These are phyloP conservation scores for Whitmania pigra DNA, from an alignment of 1,140 invertebrate genomes.

Conservation along the genomic window DNA sequence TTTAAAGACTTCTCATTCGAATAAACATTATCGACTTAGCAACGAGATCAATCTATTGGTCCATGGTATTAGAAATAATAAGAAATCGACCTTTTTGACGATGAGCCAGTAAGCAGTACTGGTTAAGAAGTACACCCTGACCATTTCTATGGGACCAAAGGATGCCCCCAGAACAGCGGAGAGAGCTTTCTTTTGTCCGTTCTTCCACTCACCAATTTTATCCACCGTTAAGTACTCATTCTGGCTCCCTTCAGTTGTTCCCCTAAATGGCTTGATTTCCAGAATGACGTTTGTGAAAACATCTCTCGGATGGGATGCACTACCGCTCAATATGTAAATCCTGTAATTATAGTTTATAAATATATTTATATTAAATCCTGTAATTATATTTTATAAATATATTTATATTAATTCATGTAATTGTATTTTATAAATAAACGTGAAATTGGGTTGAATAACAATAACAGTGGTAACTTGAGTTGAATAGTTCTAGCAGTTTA, in stretches of 20 bases:
- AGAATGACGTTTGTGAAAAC: background rate
- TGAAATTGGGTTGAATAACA: background rate
- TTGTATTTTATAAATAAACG: background rate
- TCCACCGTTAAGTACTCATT: background rate
- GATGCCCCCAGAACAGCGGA: background rate
- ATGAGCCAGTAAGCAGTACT: background rate
- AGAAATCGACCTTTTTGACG: conserved; percentile 1
- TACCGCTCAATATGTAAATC: too few relatives aligned
- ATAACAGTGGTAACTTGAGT: background rate
- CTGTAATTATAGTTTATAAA: too few relatives aligned
- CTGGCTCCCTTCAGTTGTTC: background rate
- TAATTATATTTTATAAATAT: too few relatives aligned
- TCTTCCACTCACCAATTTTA: background rate
- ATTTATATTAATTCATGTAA: too few relatives aligned
- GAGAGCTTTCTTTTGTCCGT: background rate
- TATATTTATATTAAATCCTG: too few relatives aligned
- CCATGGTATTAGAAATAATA: background rate
- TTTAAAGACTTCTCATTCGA: too few relatives aligned
- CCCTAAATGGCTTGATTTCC: background rate
- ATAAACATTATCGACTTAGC: too few relatives aligned
- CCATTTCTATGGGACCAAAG: background rate
- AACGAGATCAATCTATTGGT: too few relatives aligned
- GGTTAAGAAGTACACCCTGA: background rate
- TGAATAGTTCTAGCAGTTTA: background rate
- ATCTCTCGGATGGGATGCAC: background rate